These are phyloP conservation scores for Dysmachus trigonus DNA, from an alignment of 2,888 invertebrate species.

Conservation along the genomic window DNA sequence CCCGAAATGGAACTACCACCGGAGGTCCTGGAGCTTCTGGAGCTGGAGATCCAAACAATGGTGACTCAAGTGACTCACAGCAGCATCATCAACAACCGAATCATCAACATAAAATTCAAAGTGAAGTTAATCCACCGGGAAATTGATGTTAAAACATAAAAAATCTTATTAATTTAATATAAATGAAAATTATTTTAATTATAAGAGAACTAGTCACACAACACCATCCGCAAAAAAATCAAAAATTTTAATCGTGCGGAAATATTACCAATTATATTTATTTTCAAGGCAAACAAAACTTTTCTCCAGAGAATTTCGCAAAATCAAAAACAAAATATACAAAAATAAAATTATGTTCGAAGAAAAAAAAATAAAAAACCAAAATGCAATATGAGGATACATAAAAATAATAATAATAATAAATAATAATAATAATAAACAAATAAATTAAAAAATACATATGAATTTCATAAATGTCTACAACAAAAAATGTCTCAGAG, in stretches of 20 bases:
- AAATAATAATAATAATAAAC: background rate
- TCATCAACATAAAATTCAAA: background rate
- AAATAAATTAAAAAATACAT: background rate
- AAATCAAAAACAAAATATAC: background rate
- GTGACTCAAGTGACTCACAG: background rate
- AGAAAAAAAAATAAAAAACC: background rate
- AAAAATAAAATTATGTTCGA: background rate
- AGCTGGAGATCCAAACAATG: background rate
- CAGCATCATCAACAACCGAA: slow-evolving; percentile 7
- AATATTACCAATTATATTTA: too few species aligned
- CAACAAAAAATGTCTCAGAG: background rate
- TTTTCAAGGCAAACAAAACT: too few species aligned
- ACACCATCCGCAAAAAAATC: background rate
- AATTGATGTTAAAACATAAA: slow-evolving; percentile 27
- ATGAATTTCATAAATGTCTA: background rate
- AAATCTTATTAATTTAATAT: background rate
- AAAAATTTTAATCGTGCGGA: too few species aligned
- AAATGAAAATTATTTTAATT: background rate
- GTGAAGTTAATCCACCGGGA: background rate
- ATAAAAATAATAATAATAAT: background rate
- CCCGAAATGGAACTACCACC: background rate
- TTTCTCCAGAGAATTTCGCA: too few species aligned
- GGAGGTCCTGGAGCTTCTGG: background rate
- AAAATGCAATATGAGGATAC: too few species aligned
- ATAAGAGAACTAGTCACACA: background rate